A percentile compares a stretch with the other conserved stretches of the same genome.
Evolutionary conservation across 2,797 vertebrate genomes (phyloP).

Genomic region (Pangasius krempfi): DNA sequence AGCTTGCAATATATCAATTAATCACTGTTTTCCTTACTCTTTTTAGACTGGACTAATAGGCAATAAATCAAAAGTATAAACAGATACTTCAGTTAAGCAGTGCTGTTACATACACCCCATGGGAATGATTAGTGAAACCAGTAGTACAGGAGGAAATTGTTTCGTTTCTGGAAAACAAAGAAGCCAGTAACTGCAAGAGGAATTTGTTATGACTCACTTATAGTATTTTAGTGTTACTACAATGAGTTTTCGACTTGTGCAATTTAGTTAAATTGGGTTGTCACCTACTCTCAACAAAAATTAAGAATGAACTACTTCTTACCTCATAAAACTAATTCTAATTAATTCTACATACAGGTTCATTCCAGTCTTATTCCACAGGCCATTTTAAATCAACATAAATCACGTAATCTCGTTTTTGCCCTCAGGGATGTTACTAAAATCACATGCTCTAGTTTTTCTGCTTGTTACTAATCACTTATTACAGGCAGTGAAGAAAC

Average conservation of each 20-base stretch:
- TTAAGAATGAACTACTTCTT: background rate
- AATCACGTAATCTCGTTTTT: background rate
- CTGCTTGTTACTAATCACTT: background rate
- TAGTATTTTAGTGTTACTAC: background rate
- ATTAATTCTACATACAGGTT: background rate
- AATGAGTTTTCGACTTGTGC: background rate
- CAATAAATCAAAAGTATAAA: conserved; percentile 20
- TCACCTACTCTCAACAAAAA: background rate
- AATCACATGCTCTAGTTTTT: background rate
- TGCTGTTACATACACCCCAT: background rate
- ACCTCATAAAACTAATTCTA: background rate
- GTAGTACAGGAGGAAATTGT: conserved; percentile 1
- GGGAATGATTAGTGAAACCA: conserved; percentile 3
- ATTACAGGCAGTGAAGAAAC: conserved; percentile 7
- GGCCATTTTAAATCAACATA: background rate
- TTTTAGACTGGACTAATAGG: background rate
- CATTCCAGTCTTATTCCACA: background rate
- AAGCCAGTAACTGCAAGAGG: background rate
- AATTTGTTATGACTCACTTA: background rate
- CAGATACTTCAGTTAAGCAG: conserved; percentile 2
- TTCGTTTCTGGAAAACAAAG: background rate
- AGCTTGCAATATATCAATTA: background rate
- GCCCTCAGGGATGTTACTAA: background rate
- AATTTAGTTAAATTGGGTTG: background rate
- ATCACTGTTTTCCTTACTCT: conserved; percentile 14